phyloP scores from a whole-genome alignment of 2,888 invertebrate genomes.

The Cryptus viduatorius region DNA sequence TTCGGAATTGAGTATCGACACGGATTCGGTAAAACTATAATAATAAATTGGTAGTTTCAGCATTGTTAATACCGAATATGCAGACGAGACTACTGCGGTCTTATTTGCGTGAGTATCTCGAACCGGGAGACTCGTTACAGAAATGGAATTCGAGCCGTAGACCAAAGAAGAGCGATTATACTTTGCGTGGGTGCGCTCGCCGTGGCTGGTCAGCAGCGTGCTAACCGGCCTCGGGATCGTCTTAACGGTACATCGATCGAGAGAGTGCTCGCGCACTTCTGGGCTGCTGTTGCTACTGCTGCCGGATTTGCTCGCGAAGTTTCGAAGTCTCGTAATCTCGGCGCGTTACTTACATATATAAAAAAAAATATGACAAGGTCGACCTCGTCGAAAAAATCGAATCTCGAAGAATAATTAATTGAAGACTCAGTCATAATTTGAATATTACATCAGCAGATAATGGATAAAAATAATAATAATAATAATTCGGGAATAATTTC shows the following conservation, averaged over 20 bases:
- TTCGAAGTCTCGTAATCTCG: conserved; percentile 28
- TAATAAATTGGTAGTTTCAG: too few species aligned
- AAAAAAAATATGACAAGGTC: conserved; percentile 36
- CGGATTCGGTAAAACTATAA: too few species aligned
- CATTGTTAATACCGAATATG: too few species aligned
- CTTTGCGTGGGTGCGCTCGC: conserved; percentile 53
- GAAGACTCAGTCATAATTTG: too few species aligned
- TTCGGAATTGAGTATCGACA: too few species aligned
- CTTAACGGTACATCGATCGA: conserved; percentile 60
- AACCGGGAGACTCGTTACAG: not conserved
- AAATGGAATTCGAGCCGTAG: not conserved
- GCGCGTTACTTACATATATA: not conserved
- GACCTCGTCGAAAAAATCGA: conserved; percentile 15
- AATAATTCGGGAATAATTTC: too few species aligned
- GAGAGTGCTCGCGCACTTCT: conserved; percentile 41
- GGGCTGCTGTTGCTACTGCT: conserved; percentile 2
- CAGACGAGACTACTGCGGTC: too few species aligned
- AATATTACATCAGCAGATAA: not conserved
- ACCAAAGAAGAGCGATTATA: conserved; percentile 20
- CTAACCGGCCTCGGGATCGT: conserved; percentile 47
- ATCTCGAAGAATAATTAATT: not conserved
- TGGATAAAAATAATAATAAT: not conserved
- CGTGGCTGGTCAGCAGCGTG: conserved; percentile 12
- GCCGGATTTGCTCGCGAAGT: conserved; percentile 36
- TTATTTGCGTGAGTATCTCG: not conserved